Evolutionary conservation across 1,140 invertebrate genomes (phyloP), one percentile per base, ranked within the genome.

Genomic region (Adelges cooleyi): DNA sequence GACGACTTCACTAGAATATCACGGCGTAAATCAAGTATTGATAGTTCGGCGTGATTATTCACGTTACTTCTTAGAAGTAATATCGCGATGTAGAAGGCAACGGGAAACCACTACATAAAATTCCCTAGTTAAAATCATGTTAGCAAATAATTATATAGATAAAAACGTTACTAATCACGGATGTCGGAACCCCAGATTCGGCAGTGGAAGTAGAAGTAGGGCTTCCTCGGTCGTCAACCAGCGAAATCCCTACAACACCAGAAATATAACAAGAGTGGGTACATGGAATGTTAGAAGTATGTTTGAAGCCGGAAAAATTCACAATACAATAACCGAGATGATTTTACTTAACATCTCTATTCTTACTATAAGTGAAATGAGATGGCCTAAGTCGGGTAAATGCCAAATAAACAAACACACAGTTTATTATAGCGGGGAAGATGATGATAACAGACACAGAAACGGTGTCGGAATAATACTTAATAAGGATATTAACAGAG

Each of bases 271-370:
- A 27, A 67, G 50, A 54, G 53, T 70, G n/a, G 69, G 65, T 40
- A 69, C 69, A 46, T 70, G 68, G 69, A 69, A 70, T 54, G 59
- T 70, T 11, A 66, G 66, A 66, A 68, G 66, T 23, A 65, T 70
- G 59, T 54, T 67, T 56, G 59, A 69, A 54, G 49, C 62, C 2
- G 67, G 69, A 68, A 70, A 69, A 51, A 65, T 69, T 52, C 29
- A 68, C 27, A 66, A 68, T 62, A 56, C 65, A 50, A 48, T 49
- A 18, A 38, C 52, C 10, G 68, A 68, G 62, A 69, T 66, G 51
- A 22, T 54, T 15, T 53, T 44, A 65, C 51, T 65, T 33, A 68
- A 68, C 4, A 54, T 69, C n/a, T 46, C 36, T 48, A 67, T 65
- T 48, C 33, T 65, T 22, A 65, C 56, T 23, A 27, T 69, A 52